Conservation (phyloP, 2,888 invertebrate genomes). For the Globia sparganii region DNA sequence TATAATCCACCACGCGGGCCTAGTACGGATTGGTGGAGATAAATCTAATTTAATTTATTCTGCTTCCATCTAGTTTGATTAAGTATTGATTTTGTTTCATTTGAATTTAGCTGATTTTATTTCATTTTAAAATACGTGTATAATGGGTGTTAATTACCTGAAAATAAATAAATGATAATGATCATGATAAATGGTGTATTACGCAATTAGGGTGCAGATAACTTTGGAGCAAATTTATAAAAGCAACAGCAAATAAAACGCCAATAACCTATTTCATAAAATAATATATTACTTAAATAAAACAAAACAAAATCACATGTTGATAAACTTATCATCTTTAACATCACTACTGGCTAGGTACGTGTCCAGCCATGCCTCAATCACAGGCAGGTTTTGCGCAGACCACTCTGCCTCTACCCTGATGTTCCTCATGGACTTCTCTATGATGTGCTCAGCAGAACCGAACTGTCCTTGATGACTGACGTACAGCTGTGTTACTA, state of each 20-base stretch:
- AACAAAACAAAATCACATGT: conserved; percentile 57
- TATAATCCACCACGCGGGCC: no score
- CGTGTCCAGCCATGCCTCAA: conserved; percentile 92
- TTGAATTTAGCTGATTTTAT: no score
- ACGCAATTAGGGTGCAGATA: background rate
- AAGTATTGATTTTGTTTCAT: no score
- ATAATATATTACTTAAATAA: conserved; percentile 38
- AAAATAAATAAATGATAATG: no score
- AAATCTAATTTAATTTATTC: no score
- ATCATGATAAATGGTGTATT: rapidly evolving
- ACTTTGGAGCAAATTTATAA: background rate
- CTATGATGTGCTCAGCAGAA: conserved; percentile 93
- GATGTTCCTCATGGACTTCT: conserved; percentile 93
- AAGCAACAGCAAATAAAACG: conserved; percentile 31
- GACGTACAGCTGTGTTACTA: conserved; percentile 92
- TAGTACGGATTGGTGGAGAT: no score
- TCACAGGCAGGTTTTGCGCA: conserved; percentile 93
- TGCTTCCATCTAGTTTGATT: no score
- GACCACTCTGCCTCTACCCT: conserved; percentile 94
- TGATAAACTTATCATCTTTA: conserved; percentile 72
- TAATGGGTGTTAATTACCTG: no score
- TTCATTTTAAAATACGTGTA: no score
- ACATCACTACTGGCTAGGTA: conserved; percentile 74
- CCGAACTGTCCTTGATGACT: conserved; percentile 92
- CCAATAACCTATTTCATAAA: conserved; percentile 32